A percentile compares a stretch with the other conserved stretches of the same genome.
phyloP scores from a whole-genome alignment of 2,113 vertebrate genomes.

The Clarias macrocephalus region DNA sequence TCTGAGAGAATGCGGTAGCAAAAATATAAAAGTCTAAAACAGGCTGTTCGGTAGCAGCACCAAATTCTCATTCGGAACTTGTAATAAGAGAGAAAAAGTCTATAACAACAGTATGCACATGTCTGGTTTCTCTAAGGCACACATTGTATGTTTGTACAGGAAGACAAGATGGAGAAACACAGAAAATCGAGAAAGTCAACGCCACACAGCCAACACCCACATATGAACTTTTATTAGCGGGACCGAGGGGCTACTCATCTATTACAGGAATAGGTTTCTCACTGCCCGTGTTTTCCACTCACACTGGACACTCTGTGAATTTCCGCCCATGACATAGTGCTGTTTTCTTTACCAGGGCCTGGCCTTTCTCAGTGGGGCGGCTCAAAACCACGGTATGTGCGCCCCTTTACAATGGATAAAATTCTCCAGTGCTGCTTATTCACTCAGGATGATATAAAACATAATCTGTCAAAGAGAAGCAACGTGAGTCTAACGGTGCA shows the following conservation, averaged over 20 bases:
- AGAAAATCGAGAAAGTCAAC: slow-evolving; percentile 14
- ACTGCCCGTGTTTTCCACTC: slow-evolving; percentile 51
- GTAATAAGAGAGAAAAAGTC: neutral
- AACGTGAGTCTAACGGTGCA: slow-evolving; percentile 44
- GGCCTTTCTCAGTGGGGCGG: slow-evolving; percentile 41
- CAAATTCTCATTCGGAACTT: neutral
- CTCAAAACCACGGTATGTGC: slow-evolving; percentile 47
- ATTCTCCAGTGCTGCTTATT: slow-evolving; percentile 47
- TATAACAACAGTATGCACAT: neutral
- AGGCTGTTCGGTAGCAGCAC: neutral
- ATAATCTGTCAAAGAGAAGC: slow-evolving; percentile 55
- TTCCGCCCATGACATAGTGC: slow-evolving; percentile 51
- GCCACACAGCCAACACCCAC: slow-evolving; percentile 42
- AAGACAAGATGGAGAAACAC: slow-evolving; percentile 13
- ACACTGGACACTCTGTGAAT: slow-evolving; percentile 49
- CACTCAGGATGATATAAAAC: slow-evolving; percentile 56
- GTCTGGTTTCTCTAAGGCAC: neutral
- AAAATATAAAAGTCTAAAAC: neutral
- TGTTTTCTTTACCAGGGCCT: slow-evolving; percentile 44
- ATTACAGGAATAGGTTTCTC: slow-evolving; percentile 50
- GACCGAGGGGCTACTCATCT: slow-evolving; percentile 48
- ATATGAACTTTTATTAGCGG: slow-evolving; percentile 35
- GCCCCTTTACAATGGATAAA: slow-evolving; percentile 52
- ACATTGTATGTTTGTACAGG: slow-evolving; percentile 1
- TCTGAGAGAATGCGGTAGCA: neutral